Base-by-base conservation (phyloP, 1,140 invertebrate species). In the Leptopilina clavipes region DNA sequence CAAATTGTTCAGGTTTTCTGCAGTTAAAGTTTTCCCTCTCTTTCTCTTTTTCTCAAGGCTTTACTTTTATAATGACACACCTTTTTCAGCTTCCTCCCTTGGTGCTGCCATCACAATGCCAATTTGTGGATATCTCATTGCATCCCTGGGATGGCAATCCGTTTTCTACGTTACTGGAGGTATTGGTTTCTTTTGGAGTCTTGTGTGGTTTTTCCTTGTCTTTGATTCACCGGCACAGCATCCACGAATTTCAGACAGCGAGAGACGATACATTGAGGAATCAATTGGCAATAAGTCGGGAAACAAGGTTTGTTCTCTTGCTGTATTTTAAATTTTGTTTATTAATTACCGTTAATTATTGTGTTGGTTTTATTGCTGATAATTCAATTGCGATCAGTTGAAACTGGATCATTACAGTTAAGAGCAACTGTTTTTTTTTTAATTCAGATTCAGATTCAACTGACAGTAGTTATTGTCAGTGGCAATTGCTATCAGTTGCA, bases 171-270 rank as follows among this genome's bases (percentile, higher is more conserved):
- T 95, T 72, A 96, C 95, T 40, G 96, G 96, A 80, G 91, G 89
- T 19, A 90, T 96, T 70, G 95, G 95, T 2, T 83, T 97, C 40
- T 77, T 96, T 45, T 98, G 97, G 97, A 95, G 95, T 31, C 82
- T 95, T 3, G 85, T 94, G 0, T 98, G 97, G 97, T 95, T 96
- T 87, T 87, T 95, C 0, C 90, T 98, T 17, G 93, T 97, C 7
- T 97, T 94, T 86, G 96, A 98, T 85, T 94, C 94, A 0, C 98
- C 98, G 0, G 93, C 93, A 0, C 90, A 94, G 73, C 97, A 99
- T 92, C 96, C 96, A 2, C 91, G 96, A 70, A 99, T 99, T 80
- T 93, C 93, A 0, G 89, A 92, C 0, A 93, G 95, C 43, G 98
- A 99, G 89, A 90, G 94, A 71, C 83, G 87, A n/a, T 96, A 95